Percentiles rank a stretch among this genome's conserved stretches.
phyloP scores from a whole-genome alignment of 2,797 vertebrate species.

The Brachyalestes nurse region DNA sequence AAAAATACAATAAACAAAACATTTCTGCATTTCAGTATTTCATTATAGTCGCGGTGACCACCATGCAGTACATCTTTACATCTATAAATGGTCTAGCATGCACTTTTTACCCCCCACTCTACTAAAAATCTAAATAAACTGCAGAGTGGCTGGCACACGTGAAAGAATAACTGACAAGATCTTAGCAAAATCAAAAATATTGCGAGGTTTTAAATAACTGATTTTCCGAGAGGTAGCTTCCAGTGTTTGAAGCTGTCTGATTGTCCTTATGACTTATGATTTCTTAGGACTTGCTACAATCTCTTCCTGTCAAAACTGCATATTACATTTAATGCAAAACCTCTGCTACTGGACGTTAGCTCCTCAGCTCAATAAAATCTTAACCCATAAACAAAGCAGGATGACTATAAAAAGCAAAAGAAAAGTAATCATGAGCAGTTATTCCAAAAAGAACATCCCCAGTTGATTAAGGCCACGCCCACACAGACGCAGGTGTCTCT shows the following conservation, averaged over 20 bases:
- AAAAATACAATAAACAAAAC: constrained; percentile 43
- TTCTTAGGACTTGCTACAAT: constrained; percentile 51
- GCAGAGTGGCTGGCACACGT: constrained; percentile 42
- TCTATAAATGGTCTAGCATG: constrained; percentile 62
- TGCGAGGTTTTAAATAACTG: constrained; percentile 14
- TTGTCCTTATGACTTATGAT: too few species aligned
- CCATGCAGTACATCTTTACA: constrained; percentile 76
- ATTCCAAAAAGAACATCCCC: constrained; percentile 60
- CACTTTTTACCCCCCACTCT: constrained; percentile 32
- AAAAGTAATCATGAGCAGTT: constrained; percentile 68
- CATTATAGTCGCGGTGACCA: constrained; percentile 64
- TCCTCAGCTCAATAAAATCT: constrained; percentile 9
- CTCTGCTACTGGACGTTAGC: constrained; percentile 42
- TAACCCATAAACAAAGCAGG: constrained; percentile 4
- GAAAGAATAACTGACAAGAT: constrained; percentile 31
- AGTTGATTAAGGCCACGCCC: constrained; percentile 15
- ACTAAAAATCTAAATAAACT: constrained; percentile 28
- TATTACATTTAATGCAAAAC: constrained; percentile 38
- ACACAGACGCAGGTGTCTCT: too few species aligned
- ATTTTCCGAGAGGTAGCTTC: constrained; percentile 49
- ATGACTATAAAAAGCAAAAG: too few species aligned
- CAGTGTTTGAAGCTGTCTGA: constrained; percentile 53
- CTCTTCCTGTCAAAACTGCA: constrained; percentile 49
- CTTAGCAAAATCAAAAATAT: constrained; percentile 43
- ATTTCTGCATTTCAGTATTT: constrained; percentile 66